A percentile compares a stretch with the other conserved stretches of the same genome.
These are phyloP conservation scores for Hippoglossus hippoglossus DNA, from an alignment of 2,797 vertebrate genomes.

Conservation along the genomic window DNA sequence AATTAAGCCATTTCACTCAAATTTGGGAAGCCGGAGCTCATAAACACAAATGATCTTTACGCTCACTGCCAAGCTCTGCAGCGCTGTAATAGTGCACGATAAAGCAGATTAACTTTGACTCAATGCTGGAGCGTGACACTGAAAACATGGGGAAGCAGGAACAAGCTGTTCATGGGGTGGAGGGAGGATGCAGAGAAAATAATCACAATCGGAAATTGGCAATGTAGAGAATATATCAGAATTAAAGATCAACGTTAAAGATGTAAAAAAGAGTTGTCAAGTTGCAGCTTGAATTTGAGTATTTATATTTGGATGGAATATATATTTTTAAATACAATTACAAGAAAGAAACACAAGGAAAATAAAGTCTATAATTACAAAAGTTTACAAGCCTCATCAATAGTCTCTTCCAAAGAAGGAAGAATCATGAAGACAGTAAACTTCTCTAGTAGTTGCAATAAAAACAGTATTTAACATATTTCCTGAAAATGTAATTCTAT, in stretches of 20 bases:
- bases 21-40: constrained; percentile 48
- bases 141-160: constrained; percentile 47
- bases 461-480: too few relatives aligned
- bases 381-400: too few relatives aligned
- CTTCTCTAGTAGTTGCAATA: too few relatives aligned
- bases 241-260: not conserved
- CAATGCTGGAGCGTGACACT: constrained; percentile 43
- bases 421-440: too few relatives aligned
- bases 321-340: too few relatives aligned
- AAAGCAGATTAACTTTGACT: constrained; percentile 61
- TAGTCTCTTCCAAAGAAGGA: too few relatives aligned
- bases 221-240: too few relatives aligned
- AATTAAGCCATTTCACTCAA: constrained; percentile 53
- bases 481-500: too few relatives aligned
- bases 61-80: constrained; percentile 41
- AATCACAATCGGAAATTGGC: constrained; percentile 7
- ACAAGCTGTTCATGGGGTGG: constrained; percentile 10
- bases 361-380: too few relatives aligned
- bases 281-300: too few relatives aligned
- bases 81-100: constrained; percentile 41
- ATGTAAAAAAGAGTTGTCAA: not conserved
- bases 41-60: constrained; percentile 56
- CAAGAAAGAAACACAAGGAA: too few relatives aligned
- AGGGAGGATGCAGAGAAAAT: not conserved
- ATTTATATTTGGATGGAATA: too few relatives aligned